These are phyloP conservation scores for Lithosia quadra DNA, from an alignment of 2,888 invertebrate species.

Conservation along the genomic window DNA sequence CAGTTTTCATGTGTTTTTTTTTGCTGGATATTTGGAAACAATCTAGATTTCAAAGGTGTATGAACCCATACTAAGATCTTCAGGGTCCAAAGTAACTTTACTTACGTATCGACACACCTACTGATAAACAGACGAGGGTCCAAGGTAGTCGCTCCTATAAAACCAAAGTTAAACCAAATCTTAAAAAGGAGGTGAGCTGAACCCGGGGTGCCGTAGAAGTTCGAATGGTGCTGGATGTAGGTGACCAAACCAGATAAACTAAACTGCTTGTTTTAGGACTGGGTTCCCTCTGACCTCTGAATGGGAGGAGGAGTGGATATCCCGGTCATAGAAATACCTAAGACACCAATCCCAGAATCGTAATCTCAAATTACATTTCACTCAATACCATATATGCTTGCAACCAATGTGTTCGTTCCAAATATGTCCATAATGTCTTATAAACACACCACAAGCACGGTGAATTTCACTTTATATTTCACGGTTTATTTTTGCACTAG, in stretches of 20 bases:
- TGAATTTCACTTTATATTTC: slow-evolving; percentile 28
- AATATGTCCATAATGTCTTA: slow-evolving; percentile 15
- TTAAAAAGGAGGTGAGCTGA: too few species aligned
- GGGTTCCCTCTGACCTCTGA: too few species aligned
- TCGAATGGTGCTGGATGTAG: too few species aligned
- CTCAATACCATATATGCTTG: neutral
- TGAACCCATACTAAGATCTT: too few species aligned
- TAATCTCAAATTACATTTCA: neutral
- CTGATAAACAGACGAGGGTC: too few species aligned
- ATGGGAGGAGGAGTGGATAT: too few species aligned
- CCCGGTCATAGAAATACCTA: neutral
- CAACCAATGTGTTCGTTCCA: neutral
- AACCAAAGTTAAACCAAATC: neutral
- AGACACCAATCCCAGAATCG: neutral
- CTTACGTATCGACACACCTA: too few species aligned
- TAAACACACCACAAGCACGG: slow-evolving; percentile 13
- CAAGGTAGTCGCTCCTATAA: neutral
- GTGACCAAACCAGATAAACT: neutral
- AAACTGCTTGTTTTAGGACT: neutral
- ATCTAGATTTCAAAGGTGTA: too few species aligned
- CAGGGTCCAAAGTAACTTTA: too few species aligned
- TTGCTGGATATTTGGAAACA: too few species aligned
- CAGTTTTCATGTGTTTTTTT: too few species aligned
- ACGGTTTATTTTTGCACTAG: slow-evolving; percentile 40
- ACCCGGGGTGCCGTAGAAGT: too few species aligned